phyloP scores from a whole-genome alignment of 2,888 invertebrate genomes.

The Xestia xanthographa region DNA sequence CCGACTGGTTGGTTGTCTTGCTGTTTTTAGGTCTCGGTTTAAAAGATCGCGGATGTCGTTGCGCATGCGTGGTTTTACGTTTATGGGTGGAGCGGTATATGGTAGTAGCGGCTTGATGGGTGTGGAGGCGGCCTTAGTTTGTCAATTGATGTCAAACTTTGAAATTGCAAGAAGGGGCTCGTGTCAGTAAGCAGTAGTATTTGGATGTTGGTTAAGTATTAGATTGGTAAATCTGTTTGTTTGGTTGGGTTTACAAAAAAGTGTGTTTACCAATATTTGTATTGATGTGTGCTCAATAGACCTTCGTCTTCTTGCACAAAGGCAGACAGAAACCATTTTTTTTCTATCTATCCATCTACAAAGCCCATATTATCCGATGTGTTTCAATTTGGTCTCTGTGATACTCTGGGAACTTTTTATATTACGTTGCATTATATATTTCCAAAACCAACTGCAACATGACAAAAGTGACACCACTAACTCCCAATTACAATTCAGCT shows the following conservation, averaged over 20 bases:
- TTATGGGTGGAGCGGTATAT: slow-evolving; percentile 47
- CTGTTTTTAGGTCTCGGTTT: slow-evolving; percentile 57
- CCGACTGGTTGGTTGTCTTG: slow-evolving; percentile 50
- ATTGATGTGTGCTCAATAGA: neutral
- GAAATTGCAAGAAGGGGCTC: slow-evolving; percentile 21
- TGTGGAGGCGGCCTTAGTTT: slow-evolving; percentile 17
- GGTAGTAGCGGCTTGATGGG: slow-evolving; percentile 29
- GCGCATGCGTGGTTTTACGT: slow-evolving; percentile 39
- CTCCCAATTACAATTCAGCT: slow-evolving; percentile 44
- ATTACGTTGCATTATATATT: neutral
- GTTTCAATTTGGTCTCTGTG: neutral
- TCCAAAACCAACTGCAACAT: slow-evolving; percentile 12
- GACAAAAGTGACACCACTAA: slow-evolving; percentile 15
- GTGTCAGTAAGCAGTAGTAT: neutral
- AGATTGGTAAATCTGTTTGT: slow-evolving; percentile 9
- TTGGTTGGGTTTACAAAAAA: neutral
- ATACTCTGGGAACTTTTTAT: neutral
- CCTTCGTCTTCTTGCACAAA: neutral
- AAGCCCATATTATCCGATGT: neutral
- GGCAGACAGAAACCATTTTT: neutral
- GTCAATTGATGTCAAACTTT: slow-evolving; percentile 15
- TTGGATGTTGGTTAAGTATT: slow-evolving; percentile 1
- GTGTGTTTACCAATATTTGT: neutral
- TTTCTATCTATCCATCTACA: neutral
- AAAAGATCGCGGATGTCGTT: slow-evolving; percentile 60